Conservation (phyloP, 2,888 invertebrate genomes). For the Trisateles emortualis region DNA sequence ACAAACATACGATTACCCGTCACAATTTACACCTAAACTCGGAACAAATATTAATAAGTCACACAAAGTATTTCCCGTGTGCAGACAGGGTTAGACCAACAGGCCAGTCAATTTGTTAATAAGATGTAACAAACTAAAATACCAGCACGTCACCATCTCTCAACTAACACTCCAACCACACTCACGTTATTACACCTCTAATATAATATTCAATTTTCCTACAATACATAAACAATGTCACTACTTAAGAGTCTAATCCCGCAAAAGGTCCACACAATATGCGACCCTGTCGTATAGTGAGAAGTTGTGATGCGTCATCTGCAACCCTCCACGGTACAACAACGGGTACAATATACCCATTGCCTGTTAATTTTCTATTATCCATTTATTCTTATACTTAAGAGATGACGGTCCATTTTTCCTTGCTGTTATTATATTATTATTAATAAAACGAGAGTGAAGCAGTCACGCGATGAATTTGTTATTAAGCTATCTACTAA, state of each 20-base stretch:
- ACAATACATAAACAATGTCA: constrained; percentile 34
- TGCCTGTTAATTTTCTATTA: constrained; percentile 35
- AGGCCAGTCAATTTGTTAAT: no score
- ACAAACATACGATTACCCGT: no score
- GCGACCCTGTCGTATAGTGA: constrained; percentile 43
- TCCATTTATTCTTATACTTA: constrained; percentile 23
- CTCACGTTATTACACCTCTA: constrained; percentile 5
- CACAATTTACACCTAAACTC: no score
- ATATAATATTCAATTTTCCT: constrained; percentile 10
- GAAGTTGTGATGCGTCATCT: constrained; percentile 56
- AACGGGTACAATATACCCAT: constrained; percentile 31
- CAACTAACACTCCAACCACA: neutral
- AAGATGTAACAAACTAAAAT: no score
- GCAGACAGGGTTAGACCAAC: no score
- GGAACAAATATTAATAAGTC: no score
- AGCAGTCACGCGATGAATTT: neutral
- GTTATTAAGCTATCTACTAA: neutral
- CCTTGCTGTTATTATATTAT: neutral
- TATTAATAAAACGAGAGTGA: neutral
- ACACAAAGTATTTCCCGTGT: no score
- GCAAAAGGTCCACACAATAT: constrained; percentile 46
- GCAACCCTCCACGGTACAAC: constrained; percentile 35
- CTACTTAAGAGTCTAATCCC: constrained; percentile 55
- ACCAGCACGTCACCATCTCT: no score
- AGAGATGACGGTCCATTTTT: neutral